Percentiles rank a stretch among this genome's conserved stretches.
phyloP scores from a whole-genome alignment of 2,113 vertebrate genomes.

The Plecturocebus donacophilus region DNA sequence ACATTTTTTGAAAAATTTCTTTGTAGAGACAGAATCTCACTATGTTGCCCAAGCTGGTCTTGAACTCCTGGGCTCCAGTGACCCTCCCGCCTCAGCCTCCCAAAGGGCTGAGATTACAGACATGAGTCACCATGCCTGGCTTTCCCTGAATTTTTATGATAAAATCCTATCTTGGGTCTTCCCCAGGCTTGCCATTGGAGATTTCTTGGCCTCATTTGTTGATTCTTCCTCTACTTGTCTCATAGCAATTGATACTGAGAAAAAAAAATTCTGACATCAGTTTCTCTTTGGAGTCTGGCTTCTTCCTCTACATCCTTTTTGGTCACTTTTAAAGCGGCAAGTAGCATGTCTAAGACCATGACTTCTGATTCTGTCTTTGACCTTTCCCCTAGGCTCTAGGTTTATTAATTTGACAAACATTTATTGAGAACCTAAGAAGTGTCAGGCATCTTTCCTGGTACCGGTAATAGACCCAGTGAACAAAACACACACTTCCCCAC shows the following conservation, averaged over 20 bases:
- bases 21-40: too few relatives aligned
- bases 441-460: neutral
- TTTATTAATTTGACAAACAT: constrained; percentile 12
- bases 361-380: neutral
- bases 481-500: neutral
- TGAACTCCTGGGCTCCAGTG: too few relatives aligned
- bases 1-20: too few relatives aligned
- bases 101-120: too few relatives aligned
- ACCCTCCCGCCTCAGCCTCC: too few relatives aligned
- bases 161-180: neutral
- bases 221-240: neutral
- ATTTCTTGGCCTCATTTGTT: neutral
- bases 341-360: neutral
- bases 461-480: neutral
- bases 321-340: constrained; percentile 46
- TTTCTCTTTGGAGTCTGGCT: neutral
- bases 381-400: neutral
- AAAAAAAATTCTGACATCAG: neutral
- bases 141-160: neutral
- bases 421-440: constrained; percentile 18
- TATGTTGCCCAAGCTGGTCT: too few relatives aligned
- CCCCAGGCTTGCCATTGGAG: neutral
- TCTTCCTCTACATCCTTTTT: neutral
- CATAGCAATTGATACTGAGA: neutral
- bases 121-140: too few relatives aligned